Conservation (phyloP, 1,140 invertebrate species). For the Drosophila jambulina region DNA sequence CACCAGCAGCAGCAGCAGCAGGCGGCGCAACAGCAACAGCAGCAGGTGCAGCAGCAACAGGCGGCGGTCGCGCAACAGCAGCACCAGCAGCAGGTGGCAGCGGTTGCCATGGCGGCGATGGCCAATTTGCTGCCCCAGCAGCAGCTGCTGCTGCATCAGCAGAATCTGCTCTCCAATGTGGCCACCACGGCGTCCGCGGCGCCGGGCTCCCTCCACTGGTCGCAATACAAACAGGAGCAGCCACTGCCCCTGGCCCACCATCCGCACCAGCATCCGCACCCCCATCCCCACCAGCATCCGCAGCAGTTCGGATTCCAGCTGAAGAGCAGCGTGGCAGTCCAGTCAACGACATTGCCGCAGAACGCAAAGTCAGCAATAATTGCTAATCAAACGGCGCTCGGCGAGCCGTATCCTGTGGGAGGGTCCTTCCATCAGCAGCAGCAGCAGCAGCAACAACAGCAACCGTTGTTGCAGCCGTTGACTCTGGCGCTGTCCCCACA, state of each 20-base stretch:
- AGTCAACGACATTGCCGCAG: constrained; percentile 77
- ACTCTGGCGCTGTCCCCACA: constrained; percentile 79
- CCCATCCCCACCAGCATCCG: constrained; percentile 58
- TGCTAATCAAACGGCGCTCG: constrained; percentile 81
- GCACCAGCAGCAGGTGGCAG: constrained; percentile 81
- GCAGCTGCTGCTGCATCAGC: constrained; percentile 80
- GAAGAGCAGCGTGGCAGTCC: constrained; percentile 73
- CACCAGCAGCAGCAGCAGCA: constrained; percentile 74
- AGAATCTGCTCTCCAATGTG: constrained; percentile 77
- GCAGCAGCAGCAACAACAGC: constrained; percentile 81
- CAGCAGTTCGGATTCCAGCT: constrained; percentile 75
- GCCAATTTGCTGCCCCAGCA: constrained; percentile 84
- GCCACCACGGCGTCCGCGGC: constrained; percentile 65
- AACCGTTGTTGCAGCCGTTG: constrained; percentile 72
- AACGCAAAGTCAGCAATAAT: constrained; percentile 83
- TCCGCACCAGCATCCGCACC: constrained; percentile 46
- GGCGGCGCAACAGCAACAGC: constrained; percentile 43
- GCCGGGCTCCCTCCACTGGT: constrained; percentile 71
- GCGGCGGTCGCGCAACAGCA: constrained; percentile 70
- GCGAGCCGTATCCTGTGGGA: constrained; percentile 54
- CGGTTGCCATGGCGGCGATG: constrained; percentile 82
- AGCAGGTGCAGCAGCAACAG: constrained; percentile 75
- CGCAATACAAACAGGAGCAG: constrained; percentile 76
- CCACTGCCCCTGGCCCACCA: constrained; percentile 56
- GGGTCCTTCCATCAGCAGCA: constrained; percentile 55